phyloP scores from a whole-genome alignment of 1,140 invertebrate species.

The Parapsyche elsis region DNA sequence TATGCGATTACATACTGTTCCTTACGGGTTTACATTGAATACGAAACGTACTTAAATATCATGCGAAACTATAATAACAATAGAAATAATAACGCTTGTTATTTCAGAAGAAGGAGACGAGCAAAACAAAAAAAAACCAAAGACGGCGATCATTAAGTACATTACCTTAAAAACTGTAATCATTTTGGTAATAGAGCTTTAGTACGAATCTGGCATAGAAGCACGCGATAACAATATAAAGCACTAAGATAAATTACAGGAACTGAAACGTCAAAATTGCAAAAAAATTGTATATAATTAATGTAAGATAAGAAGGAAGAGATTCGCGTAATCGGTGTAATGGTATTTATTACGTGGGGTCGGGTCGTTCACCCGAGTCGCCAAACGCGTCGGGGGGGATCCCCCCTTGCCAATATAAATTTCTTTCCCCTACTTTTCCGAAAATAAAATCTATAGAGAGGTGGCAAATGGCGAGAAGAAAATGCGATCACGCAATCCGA shows the following conservation, averaged over 20 bases:
- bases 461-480: not conserved
- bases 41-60: too few species aligned
- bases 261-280: conserved; percentile 5
- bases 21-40: not conserved
- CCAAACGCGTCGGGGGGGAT: not conserved
- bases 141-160: not conserved
- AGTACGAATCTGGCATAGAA: not conserved
- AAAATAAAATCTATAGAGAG: not conserved
- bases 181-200: not conserved
- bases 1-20: not conserved
- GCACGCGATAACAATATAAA: conserved; percentile 33
- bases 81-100: not conserved
- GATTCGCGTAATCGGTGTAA: conserved; percentile 12
- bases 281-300: not conserved
- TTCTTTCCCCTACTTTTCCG: not conserved
- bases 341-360: not conserved
- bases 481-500: not conserved
- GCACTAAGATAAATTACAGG: conserved; percentile 37
- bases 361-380: conserved; percentile 32
- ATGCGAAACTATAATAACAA: not conserved
- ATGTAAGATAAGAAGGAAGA: not conserved
- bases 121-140: not conserved
- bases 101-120: not conserved
- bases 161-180: not conserved
- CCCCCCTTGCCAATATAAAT: not conserved